phyloP scores from a whole-genome alignment of 1,140 invertebrate genomes.

The Trichomalopsis sarcophagae region DNA sequence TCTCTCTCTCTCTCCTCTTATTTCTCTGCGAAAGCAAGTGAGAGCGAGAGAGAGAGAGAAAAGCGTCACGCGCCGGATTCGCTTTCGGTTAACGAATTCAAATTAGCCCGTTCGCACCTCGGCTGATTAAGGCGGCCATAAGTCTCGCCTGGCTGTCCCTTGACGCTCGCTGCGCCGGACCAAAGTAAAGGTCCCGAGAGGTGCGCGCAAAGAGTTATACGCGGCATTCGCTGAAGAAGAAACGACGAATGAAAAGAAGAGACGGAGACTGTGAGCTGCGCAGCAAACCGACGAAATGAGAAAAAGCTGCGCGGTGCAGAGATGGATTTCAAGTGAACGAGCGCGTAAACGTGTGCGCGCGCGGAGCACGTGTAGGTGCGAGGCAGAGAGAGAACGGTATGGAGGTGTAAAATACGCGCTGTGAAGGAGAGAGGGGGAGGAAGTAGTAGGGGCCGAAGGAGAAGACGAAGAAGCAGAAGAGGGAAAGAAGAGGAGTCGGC shows the following conservation, averaged over 20 bases:
- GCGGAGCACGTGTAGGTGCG: not conserved
- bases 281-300: slow-evolving; percentile 39
- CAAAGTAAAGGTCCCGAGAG: not conserved
- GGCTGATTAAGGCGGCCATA: slow-evolving; percentile 66
- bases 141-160: slow-evolving; percentile 52
- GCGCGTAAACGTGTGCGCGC: not conserved
- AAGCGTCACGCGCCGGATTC: slow-evolving; percentile 30
- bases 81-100: slow-evolving; percentile 66
- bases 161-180: not conserved
- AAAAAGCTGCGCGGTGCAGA: slow-evolving; percentile 12
- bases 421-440: not conserved
- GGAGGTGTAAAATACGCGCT: slow-evolving; percentile 9
- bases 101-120: slow-evolving; percentile 69
- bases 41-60: not conserved
- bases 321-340: slow-evolving; percentile 47
- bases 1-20: not conserved
- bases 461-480: not conserved
- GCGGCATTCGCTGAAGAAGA: slow-evolving; percentile 49
- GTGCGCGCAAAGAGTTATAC: slow-evolving; percentile 23
- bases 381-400: not conserved
- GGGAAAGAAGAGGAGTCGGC: slow-evolving; percentile 19
- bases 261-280: slow-evolving; percentile 42
- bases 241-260: slow-evolving; percentile 49
- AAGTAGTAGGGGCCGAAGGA: not conserved
- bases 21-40: not conserved